These are phyloP conservation scores for Cinara cedri DNA, from an alignment of 2,888 invertebrate species.

Conservation along the genomic window DNA sequence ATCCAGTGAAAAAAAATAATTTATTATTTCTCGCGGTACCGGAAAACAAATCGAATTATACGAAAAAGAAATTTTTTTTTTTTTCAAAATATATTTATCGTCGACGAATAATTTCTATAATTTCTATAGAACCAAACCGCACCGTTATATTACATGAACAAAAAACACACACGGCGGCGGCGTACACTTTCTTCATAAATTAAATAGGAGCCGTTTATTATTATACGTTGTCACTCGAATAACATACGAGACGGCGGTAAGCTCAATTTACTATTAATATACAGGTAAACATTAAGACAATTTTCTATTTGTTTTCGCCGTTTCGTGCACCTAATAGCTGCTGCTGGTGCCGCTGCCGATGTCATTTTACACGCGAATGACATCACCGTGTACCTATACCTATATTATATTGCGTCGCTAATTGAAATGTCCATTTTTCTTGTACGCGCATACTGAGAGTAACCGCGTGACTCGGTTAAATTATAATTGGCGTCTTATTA, in stretches of 20 bases:
- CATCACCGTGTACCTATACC: not conserved
- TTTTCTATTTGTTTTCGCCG: conserved; percentile 13
- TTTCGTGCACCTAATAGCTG: too few species aligned
- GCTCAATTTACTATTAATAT: not conserved
- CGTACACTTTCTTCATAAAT: conserved; percentile 17
- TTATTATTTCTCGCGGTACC: too few species aligned
- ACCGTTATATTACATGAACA: too few species aligned
- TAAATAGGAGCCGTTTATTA: not conserved
- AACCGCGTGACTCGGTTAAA: conserved; percentile 15
- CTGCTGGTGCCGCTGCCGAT: not conserved
- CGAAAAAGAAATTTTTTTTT: too few species aligned
- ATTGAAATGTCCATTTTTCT: too few species aligned
- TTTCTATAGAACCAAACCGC: too few species aligned
- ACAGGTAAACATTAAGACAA: not conserved
- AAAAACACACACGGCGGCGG: not conserved
- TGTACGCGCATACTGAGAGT: not conserved
- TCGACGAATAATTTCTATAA: too few species aligned
- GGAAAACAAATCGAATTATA: too few species aligned
- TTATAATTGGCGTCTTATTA: conserved; percentile 16
- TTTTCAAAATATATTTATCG: too few species aligned
- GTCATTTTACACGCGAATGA: not conserved
- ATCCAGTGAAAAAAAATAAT: too few species aligned
- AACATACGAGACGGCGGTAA: too few species aligned
- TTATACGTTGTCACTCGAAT: not conserved
- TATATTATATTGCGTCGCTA: not conserved